Percentiles rank a stretch among this genome's conserved stretches.
Conservation (phyloP, 2,113 vertebrate species). For the Hystrix cristata region DNA sequence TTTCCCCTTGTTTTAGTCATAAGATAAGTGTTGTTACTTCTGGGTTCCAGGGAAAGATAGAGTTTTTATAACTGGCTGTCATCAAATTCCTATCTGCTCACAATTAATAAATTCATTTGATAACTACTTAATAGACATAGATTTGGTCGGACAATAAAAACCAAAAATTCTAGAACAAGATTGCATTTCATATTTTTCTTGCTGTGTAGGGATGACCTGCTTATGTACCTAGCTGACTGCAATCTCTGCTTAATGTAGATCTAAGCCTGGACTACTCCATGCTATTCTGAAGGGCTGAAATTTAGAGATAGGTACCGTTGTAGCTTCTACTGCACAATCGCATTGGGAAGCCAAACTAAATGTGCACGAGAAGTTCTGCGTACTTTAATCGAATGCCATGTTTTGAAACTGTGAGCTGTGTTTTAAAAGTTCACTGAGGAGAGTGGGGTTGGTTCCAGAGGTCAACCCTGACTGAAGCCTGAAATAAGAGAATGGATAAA, state of each 20-base stretch:
- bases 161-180: not conserved
- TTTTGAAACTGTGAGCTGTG: not conserved
- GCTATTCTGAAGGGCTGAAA: not conserved
- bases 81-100: not conserved
- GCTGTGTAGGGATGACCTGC: not conserved
- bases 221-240: not conserved
- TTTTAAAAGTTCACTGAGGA: not conserved
- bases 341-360: not conserved
- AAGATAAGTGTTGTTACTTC: not conserved
- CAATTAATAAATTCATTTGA: slow-evolving; percentile 43
- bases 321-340: accelerated
- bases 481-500: not conserved
- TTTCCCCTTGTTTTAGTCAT: not conserved
- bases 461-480: not conserved
- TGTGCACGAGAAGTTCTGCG: not conserved
- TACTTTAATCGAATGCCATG: not conserved
- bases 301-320: not conserved
- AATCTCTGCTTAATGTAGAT: not conserved
- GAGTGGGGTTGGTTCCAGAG: not conserved
- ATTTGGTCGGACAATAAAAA: not conserved
- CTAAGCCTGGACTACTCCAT: not conserved
- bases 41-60: not conserved
- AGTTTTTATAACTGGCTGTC: slow-evolving; percentile 29
- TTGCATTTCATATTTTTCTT: not conserved
- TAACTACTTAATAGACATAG: not conserved